Percentiles rank a stretch among this genome's conserved stretches.
Conservation (phyloP, 2,797 vertebrate genomes). For the Molossus molossus region DNA sequence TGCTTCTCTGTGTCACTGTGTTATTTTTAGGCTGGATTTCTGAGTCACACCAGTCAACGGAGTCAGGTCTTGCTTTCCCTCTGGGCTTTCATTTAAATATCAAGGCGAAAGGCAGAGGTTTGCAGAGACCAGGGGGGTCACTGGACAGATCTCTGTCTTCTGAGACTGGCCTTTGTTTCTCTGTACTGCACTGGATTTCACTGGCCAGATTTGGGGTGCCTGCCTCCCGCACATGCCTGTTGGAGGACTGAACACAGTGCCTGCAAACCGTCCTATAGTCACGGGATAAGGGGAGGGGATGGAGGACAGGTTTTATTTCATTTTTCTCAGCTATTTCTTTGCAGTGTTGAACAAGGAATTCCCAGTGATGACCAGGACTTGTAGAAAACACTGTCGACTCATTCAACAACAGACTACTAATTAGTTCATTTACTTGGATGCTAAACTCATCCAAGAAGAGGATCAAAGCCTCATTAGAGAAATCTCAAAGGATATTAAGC, state of each 20-base stretch:
- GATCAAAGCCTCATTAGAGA: constrained; percentile 74
- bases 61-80: constrained; percentile 85
- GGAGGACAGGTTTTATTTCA: background rate
- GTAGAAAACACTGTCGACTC: constrained; percentile 76
- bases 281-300: background rate
- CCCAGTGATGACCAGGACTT: constrained; percentile 74
- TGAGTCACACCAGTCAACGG: constrained; percentile 87
- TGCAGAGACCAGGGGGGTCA: constrained; percentile 85
- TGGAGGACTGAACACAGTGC: constrained; percentile 26
- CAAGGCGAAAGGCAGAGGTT: constrained; percentile 90
- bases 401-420: constrained; percentile 81
- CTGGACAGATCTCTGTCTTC: constrained; percentile 86
- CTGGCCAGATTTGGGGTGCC: constrained; percentile 83
- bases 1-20: background rate
- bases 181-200: constrained; percentile 79
- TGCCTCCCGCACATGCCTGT: constrained; percentile 66
- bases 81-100: constrained; percentile 87
- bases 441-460: constrained; percentile 78
- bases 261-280: background rate
- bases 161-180: constrained; percentile 87
- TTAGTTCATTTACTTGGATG: constrained; percentile 79
- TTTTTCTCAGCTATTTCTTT: constrained; percentile 45
- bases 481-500: constrained; percentile 68
- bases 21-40: constrained; percentile 77
- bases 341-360: constrained; percentile 38